phyloP scores from a whole-genome alignment of 2,888 invertebrate genomes.

The Drosophila infuscata region DNA sequence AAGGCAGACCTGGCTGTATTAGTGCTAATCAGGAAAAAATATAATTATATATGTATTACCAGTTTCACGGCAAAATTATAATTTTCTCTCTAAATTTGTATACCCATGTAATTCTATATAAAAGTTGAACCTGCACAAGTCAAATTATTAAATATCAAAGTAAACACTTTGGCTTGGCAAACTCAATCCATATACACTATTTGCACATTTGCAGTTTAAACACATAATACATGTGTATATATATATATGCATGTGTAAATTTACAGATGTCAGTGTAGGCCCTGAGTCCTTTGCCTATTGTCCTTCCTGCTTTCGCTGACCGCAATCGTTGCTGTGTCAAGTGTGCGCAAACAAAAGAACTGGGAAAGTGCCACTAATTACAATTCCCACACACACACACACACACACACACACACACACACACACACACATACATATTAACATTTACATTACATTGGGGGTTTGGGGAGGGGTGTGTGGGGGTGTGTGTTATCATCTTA shows the following conservation, averaged over 20 bases:
- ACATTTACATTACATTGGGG: constrained; percentile 46
- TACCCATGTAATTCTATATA: background rate
- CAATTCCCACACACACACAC: constrained; percentile 64
- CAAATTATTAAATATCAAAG: constrained; percentile 4
- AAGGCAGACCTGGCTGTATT: background rate
- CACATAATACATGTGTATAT: constrained; percentile 3
- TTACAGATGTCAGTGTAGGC: constrained; percentile 27
- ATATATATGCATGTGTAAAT: constrained; percentile 1
- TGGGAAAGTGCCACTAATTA: constrained; percentile 81
- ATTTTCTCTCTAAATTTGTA: no score
- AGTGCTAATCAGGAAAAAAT: background rate
- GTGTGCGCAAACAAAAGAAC: constrained; percentile 75
- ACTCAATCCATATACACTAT: constrained; percentile 36
- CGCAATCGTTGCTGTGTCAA: constrained; percentile 61
- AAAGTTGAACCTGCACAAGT: background rate
- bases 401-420: background rate
- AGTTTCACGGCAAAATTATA: background rate
- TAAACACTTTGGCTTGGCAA: constrained; percentile 28
- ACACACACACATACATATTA: constrained; percentile 14
- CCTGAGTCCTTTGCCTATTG: constrained; percentile 7
- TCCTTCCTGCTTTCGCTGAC: constrained; percentile 18
- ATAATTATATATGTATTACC: background rate
- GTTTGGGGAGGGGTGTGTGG: background rate
- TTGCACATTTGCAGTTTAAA: constrained; percentile 53
- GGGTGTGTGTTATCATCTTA: constrained; percentile 2